Conservation (phyloP, 1,140 invertebrate genomes). For the Holotrichia oblita region DNA sequence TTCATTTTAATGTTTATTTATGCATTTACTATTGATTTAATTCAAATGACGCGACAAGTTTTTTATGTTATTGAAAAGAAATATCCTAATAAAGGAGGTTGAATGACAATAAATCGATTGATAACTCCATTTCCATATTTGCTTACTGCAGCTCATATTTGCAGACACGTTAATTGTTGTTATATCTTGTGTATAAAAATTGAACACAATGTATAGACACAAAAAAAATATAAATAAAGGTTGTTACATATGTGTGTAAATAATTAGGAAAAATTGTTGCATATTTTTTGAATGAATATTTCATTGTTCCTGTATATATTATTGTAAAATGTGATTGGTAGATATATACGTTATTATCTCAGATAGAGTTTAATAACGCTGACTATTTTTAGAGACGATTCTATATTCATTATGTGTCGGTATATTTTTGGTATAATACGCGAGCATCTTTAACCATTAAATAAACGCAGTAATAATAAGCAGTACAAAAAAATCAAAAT, state of each 20-base stretch:
- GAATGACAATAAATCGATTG: background rate
- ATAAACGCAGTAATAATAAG: background rate
- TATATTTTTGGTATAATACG: conserved; percentile 41
- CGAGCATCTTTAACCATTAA: too few species aligned
- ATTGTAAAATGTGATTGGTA: conserved; percentile 29
- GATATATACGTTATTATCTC: conserved; percentile 14
- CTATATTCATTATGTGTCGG: conserved; percentile 13
- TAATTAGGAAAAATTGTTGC: conserved; percentile 27
- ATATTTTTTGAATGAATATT: conserved; percentile 32
- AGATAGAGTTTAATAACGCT: conserved; percentile 15
- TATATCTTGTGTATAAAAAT: conserved; percentile 15
- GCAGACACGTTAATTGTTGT: conserved; percentile 28
- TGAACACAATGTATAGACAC: background rate
- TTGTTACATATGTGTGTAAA: conserved; percentile 25
- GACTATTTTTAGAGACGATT: conserved; percentile 25
- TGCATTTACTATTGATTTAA: background rate
- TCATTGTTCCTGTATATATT: conserved; percentile 32
- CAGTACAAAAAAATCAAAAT: conserved; percentile 42
- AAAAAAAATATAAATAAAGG: background rate
- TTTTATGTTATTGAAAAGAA: background rate
- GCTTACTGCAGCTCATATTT: conserved; percentile 12
- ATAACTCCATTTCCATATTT: background rate
- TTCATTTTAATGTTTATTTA: background rate
- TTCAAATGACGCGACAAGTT: background rate
- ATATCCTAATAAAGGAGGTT: background rate